A percentile compares a stretch with the other conserved stretches of the same genome.
These are phyloP conservation scores for Drosophila ficusphila DNA, from an alignment of 1,140 invertebrate genomes.

Conservation along the genomic window DNA sequence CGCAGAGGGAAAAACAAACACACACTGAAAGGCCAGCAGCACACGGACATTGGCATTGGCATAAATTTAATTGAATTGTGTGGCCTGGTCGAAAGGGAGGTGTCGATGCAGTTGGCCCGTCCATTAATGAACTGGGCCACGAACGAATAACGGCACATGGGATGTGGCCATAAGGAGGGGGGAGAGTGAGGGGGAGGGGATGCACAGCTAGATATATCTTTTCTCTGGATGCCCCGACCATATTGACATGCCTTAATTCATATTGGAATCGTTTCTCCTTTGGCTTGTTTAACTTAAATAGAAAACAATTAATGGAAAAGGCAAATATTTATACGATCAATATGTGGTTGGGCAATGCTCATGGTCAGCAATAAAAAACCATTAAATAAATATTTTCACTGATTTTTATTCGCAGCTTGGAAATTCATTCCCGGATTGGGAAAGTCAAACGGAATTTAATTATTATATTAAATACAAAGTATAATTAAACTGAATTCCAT, in stretches of 20 bases:
- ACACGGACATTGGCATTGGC: slow-evolving; percentile 61
- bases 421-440: neutral
- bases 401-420: neutral
- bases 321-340: slow-evolving; percentile 9
- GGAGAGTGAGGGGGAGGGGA: neutral
- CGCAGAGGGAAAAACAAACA: neutral
- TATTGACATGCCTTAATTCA: slow-evolving; percentile 13
- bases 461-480: neutral
- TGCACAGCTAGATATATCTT: slow-evolving; percentile 11
- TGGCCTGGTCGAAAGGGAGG: slow-evolving; percentile 5
- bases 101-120: slow-evolving; percentile 17
- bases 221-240: neutral
- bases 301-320: slow-evolving; percentile 19
- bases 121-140: slow-evolving; percentile 53
- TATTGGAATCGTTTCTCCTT: slow-evolving; percentile 10
- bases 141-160: slow-evolving; percentile 10
- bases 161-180: neutral
- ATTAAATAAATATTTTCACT: slow-evolving; percentile 7
- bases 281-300: slow-evolving; percentile 12
- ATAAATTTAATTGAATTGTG: slow-evolving; percentile 74
- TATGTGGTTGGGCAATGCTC: neutral
- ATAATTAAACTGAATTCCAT: neutral
- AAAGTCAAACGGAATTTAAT: neutral
- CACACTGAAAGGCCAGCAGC: slow-evolving; percentile 4
- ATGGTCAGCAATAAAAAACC: slow-evolving; percentile 1